phyloP scores from a whole-genome alignment of 2,888 invertebrate genomes.

The Portevinia maculata region DNA sequence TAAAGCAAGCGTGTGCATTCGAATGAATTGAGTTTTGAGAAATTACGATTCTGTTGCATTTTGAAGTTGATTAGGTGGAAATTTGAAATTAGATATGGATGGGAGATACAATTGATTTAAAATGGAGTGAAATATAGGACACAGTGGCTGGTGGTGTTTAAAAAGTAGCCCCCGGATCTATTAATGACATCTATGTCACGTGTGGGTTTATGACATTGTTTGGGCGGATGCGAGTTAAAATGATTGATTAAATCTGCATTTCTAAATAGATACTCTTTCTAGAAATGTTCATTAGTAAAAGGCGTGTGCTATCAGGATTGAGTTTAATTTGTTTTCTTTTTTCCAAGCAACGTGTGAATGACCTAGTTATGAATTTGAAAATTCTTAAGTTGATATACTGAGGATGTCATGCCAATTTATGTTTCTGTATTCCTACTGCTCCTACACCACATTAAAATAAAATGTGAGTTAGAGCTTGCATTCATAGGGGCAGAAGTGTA shows the following conservation, averaged over 20 bases:
- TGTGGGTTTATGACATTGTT: constrained; percentile 12
- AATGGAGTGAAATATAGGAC: constrained; percentile 57
- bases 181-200: neutral
- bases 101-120: constrained; percentile 62
- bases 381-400: too few relatives aligned
- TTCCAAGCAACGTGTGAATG: too few relatives aligned
- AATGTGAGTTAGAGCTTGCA: too few relatives aligned
- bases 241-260: constrained; percentile 5
- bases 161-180: neutral
- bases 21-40: constrained; percentile 54
- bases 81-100: constrained; percentile 58
- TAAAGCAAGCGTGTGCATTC: constrained; percentile 31
- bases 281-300: too few relatives aligned
- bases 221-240: neutral
- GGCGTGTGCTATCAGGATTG: too few relatives aligned
- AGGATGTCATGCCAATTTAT: too few relatives aligned
- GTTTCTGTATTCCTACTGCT: too few relatives aligned
- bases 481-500: too few relatives aligned
- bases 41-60: constrained; percentile 57
- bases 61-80: constrained; percentile 57
- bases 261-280: neutral
- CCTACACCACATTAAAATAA: too few relatives aligned
- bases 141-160: constrained; percentile 32
- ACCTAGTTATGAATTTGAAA: too few relatives aligned
- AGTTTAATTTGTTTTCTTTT: too few relatives aligned